These are phyloP conservation scores for Maniola hyperantus DNA, from an alignment of 2,888 invertebrate genomes.

Conservation along the genomic window DNA sequence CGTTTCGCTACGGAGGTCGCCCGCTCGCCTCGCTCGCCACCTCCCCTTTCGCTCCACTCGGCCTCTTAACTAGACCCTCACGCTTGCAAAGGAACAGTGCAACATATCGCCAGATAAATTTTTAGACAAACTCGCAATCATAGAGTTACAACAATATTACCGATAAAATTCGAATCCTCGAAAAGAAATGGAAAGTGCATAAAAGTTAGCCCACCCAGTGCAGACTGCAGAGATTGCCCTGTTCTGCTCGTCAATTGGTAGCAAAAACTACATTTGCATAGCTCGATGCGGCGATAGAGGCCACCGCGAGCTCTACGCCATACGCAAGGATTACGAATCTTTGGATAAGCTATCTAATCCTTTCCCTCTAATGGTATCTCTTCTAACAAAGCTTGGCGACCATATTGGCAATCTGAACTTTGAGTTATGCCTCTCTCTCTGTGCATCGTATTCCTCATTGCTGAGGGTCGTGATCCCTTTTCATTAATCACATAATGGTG, in stretches of 20 bases:
- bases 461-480: no score
- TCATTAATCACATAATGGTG: no score
- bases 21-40: no score
- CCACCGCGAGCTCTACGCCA: conserved; percentile 54
- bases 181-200: conserved; percentile 29
- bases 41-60: no score
- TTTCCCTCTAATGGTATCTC: neutral
- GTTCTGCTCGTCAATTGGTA: conserved; percentile 72
- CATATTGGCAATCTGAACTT: no score
- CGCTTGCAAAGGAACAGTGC: no score
- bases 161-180: neutral
- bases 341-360: conserved; percentile 45
- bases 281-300: conserved; percentile 74
- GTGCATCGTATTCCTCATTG: no score
- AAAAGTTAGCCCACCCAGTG: conserved; percentile 62
- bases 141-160: neutral
- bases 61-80: no score
- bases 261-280: conserved; percentile 82
- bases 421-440: no score
- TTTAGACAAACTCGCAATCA: neutral
- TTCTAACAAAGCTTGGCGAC: no score
- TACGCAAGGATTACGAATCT: conserved; percentile 46
- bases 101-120: no score
- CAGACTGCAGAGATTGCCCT: conserved; percentile 56
- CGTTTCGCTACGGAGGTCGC: no score